Evolutionary conservation across 2,113 vertebrate genomes (phyloP).

Genomic region (Nipponia nippon): DNA sequence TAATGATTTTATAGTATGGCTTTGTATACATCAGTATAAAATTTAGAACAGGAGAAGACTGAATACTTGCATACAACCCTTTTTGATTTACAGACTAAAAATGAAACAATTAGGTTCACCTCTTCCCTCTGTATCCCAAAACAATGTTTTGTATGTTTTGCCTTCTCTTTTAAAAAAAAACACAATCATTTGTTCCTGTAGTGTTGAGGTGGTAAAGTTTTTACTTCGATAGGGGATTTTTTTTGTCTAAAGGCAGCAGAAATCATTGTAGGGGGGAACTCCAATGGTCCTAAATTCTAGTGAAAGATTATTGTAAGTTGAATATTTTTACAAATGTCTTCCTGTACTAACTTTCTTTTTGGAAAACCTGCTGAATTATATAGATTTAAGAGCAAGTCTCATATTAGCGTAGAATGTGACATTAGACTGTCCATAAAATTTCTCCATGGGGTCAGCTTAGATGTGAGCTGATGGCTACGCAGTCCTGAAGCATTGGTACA

Average conservation of each 20-base stretch:
- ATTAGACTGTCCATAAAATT: neutral
- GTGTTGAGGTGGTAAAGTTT: neutral
- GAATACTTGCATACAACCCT: neutral
- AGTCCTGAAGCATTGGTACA: rapidly evolving
- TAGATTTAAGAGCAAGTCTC: neutral
- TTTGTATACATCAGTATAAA: neutral
- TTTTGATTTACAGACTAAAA: neutral
- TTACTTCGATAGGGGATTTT: neutral
- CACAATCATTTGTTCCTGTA: neutral
- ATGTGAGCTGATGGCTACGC: neutral
- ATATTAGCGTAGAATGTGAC: neutral
- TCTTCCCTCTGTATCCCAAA: neutral
- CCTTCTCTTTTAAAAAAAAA: neutral
- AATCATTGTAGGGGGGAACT: rapidly evolving
- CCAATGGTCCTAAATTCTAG: neutral
- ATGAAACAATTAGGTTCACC: neutral
- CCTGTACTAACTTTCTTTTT: neutral
- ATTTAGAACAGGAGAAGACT: neutral
- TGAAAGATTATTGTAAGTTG: neutral
- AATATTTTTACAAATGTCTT: neutral
- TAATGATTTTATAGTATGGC: neutral
- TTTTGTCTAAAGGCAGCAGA: neutral
- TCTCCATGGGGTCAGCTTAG: neutral
- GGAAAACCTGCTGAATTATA: neutral
- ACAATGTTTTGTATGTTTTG: neutral